Conservation (phyloP, 37 sponge, comb jelly and placozoan genomes). For the Halisarca cf. caerulea region DNA sequence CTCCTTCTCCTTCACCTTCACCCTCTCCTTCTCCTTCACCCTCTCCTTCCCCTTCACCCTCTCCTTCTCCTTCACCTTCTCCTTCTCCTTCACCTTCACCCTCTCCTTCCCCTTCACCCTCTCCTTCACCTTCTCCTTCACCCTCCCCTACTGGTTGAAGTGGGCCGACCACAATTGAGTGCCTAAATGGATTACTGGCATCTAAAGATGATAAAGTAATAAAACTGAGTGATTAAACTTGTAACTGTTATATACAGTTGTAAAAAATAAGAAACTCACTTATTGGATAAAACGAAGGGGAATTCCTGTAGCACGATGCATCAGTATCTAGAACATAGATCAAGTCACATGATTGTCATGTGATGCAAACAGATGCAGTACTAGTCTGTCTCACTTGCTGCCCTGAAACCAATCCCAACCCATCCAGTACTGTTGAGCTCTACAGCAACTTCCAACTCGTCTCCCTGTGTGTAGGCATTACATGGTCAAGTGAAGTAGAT, state of each 20-base stretch:
- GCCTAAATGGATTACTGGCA: background rate
- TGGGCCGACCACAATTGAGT: background rate
- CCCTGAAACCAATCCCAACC: constrained; percentile 51
- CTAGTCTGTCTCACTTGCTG: constrained; percentile 8
- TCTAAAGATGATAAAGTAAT: background rate
- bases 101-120: constrained; percentile 10
- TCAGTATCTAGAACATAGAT: background rate
- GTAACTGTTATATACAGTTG: no score
- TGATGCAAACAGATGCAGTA: background rate
- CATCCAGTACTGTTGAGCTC: constrained; percentile 47
- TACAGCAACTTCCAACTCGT: constrained; percentile 60
- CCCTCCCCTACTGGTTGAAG: background rate
- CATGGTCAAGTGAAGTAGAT: background rate
- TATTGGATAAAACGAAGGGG: background rate
- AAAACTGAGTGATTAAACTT: no score
- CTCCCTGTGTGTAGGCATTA: background rate
- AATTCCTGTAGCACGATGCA: background rate
- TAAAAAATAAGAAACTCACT: constrained; percentile 14
- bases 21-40: constrained; percentile 16
- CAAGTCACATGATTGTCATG: background rate
- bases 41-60: background rate
- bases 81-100: constrained; percentile 9
- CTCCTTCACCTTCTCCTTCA: constrained; percentile 20
- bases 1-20: constrained; percentile 41
- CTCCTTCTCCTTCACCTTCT: constrained; percentile 18